Evolutionary conservation across 2,888 invertebrate species (phyloP), one percentile per base, ranked within the genome.

Genomic region (Cataglyphis albicans): DNA sequence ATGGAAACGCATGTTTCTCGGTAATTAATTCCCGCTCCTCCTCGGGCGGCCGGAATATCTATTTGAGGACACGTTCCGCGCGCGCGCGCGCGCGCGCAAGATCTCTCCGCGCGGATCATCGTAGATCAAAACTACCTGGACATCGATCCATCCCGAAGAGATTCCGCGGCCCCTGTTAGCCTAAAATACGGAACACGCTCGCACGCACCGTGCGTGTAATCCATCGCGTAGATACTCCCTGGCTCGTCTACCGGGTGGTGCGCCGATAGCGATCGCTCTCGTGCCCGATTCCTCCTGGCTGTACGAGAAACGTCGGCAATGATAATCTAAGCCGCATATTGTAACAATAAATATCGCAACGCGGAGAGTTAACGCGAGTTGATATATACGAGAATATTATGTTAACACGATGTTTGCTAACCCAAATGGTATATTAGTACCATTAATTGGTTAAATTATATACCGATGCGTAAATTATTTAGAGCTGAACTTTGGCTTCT

Each of bases 21-120:
- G 84, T 88, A 88, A 88, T 88, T 88, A 88, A 88, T 88, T 87
- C 88, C 25, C 74, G 83, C 65, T 82, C 72, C 82, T 81, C 82
- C 76, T 76, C 84, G 76, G 70, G 57, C 78, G 70, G 78, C 57
- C 72, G 76, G 68, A 74, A 25, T 25, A 85, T 72, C 84, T 80
- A 81, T 87, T 86, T 72, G 88, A 87, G 88, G 87, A 82, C 88
- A 76, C 82, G 83, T 85, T 81, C 59, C 32, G 32, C 5, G 32
- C 32, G 76, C 32, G 64, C 52, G 15, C 48, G 18, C 70, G 35
- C 41, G 12, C 32, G 32, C 5, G 32, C 32, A 67, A 81, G 82
- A 83, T 88, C 84, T 81, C 70, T 80, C 75, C 59, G 25, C 76
- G 18, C 48, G 70, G 86, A 84, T 78, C 81, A 81, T 73, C 85